Percentiles rank a stretch among this genome's conserved stretches.
Conservation (phyloP, 2,888 invertebrate species). For the Cantharis rustica region DNA sequence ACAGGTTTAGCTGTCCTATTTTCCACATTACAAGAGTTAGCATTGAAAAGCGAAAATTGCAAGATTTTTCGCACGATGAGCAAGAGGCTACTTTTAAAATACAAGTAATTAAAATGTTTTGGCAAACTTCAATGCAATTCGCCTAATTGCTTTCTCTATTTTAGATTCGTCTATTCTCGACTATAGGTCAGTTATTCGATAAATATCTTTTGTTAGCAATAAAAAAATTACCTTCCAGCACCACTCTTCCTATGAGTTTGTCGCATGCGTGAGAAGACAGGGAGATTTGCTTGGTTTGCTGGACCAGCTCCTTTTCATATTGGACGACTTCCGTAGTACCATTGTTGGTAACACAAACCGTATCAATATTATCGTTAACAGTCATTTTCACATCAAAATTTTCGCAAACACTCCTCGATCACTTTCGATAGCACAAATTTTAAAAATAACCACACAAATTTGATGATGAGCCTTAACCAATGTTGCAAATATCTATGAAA, state of each 20-base stretch:
- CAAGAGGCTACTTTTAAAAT: constrained; percentile 26
- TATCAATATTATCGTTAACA: constrained; percentile 62
- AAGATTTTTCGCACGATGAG: constrained; percentile 24
- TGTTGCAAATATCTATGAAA: constrained; percentile 16
- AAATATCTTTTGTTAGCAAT: not conserved
- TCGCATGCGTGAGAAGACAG: constrained; percentile 54
- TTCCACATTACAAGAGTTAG: constrained; percentile 36
- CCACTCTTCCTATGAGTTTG: constrained; percentile 63
- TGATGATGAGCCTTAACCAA: constrained; percentile 1
- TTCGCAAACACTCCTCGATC: not conserved
- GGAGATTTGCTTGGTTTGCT: constrained; percentile 27
- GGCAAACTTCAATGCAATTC: constrained; percentile 15
- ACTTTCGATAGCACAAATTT: constrained; percentile 7
- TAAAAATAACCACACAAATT: constrained; percentile 9
- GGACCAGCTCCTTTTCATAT: constrained; percentile 41
- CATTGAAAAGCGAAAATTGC: constrained; percentile 47
- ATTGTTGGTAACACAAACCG: constrained; percentile 55
- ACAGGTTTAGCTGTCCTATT: constrained; percentile 55
- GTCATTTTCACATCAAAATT: constrained; percentile 53
- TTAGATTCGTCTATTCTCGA: not conserved
- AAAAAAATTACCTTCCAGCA: constrained; percentile 60
- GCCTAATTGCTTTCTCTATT: constrained; percentile 1
- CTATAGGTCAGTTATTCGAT: not conserved
- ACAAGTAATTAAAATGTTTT: constrained; percentile 14
- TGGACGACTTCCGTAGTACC: constrained; percentile 52